phyloP scores from a whole-genome alignment of 92 coral and sea anemone species.

The Porites evermanni region DNA sequence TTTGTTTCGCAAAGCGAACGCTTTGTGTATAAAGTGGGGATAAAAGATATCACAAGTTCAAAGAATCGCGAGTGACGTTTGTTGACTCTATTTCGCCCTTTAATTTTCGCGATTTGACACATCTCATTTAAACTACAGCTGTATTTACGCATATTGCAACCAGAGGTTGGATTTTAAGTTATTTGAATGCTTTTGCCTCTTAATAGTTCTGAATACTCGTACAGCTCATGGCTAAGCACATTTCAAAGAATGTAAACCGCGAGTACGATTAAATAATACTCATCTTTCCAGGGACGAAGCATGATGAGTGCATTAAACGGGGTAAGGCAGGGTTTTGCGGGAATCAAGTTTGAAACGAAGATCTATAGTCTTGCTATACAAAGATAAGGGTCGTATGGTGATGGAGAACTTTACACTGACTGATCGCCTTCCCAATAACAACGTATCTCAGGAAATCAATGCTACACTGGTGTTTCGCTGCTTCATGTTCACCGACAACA shows the following conservation, averaged over 20 bases:
- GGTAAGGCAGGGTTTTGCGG: neutral
- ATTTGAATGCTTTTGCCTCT: neutral
- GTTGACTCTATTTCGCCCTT: neutral
- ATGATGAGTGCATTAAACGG: neutral
- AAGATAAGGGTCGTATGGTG: neutral
- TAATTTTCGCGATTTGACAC: neutral
- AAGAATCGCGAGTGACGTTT: neutral
- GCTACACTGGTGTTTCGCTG: neutral
- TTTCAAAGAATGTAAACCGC: neutral
- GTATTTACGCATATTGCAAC: conserved; percentile 2
- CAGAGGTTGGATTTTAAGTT: neutral
- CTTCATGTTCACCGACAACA: conserved; percentile 1
- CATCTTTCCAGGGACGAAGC: no score
- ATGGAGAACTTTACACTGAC: neutral
- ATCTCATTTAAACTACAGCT: neutral
- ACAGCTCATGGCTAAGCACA: neutral
- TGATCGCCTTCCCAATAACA: neutral
- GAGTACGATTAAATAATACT: no score
- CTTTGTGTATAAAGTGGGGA: neutral
- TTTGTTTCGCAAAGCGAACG: neutral
- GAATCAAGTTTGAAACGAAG: no score
- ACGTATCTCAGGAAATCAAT: neutral
- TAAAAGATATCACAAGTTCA: neutral
- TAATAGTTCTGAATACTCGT: neutral
- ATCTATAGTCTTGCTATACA: neutral